phyloP scores from a whole-genome alignment of 2,113 vertebrate species.

The Suricata suricatta region DNA sequence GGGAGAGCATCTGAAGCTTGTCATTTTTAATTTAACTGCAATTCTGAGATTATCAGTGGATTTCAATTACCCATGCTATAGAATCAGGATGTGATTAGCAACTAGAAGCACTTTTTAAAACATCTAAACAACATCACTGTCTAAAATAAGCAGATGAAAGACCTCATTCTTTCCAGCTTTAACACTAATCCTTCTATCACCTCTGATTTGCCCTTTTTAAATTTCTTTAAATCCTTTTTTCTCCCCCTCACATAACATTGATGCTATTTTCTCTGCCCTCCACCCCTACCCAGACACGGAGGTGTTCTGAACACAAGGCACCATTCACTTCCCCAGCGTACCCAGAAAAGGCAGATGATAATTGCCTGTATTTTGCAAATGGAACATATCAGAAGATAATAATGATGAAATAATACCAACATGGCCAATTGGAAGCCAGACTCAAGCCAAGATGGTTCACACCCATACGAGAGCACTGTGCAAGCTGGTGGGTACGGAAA shows the following conservation, averaged over 20 bases:
- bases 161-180: neutral
- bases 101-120: neutral
- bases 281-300: neutral
- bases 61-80: neutral
- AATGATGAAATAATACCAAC: neutral
- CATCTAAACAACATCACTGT: neutral
- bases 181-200: neutral
- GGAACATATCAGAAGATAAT: neutral
- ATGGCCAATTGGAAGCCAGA: neutral
- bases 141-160: neutral
- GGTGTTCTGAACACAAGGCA: neutral
- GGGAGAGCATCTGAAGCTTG: neutral
- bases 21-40: neutral
- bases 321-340: no score
- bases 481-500: rapidly evolving
- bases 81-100: neutral
- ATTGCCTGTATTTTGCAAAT: neutral
- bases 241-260: neutral
- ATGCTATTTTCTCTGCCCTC: neutral
- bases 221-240: neutral
- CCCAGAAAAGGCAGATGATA: neutral
- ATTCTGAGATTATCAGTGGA: neutral
- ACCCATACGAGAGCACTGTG: neutral
- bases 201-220: neutral
- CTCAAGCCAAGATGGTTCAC: neutral